A percentile compares a stretch with the other conserved stretches of the same genome.
These are phyloP conservation scores for Mylabris phalerata DNA, from an alignment of 1,140 invertebrate genomes.

Conservation along the genomic window DNA sequence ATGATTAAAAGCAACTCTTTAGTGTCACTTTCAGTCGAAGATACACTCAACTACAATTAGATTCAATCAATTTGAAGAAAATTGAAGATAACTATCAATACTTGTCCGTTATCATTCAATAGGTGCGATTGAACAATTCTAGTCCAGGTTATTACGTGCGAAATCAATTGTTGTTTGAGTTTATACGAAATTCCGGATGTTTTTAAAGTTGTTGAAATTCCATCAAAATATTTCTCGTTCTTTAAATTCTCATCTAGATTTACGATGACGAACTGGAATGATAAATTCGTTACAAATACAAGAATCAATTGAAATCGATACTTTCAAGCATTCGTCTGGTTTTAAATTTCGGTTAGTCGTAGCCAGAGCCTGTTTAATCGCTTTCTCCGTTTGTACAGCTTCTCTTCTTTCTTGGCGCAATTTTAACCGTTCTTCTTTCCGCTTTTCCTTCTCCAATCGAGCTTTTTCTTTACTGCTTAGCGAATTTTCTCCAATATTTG, in stretches of 20 bases:
- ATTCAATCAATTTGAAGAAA: too few species aligned
- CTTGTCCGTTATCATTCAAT: conserved; percentile 17
- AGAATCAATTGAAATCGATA: conserved; percentile 18
- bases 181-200: conserved; percentile 34
- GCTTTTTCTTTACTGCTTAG: too few species aligned
- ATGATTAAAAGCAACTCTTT: conserved; percentile 42
- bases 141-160: conserved; percentile 46
- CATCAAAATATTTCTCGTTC: conserved; percentile 30
- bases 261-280: conserved; percentile 45
- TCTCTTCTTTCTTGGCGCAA: conserved; percentile 31
- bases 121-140: conserved; percentile 35
- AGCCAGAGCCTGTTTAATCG: conserved; percentile 32
- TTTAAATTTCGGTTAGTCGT: conserved; percentile 41
- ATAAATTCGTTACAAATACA: conserved; percentile 23
- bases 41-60: conserved; percentile 23
- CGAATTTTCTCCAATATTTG: too few species aligned
- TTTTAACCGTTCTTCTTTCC: too few species aligned
- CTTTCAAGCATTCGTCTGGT: conserved; percentile 52
- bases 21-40: conserved; percentile 24
- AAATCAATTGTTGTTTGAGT: conserved; percentile 34
- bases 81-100: conserved; percentile 15
- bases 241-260: conserved; percentile 44
- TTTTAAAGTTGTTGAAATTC: conserved; percentile 33
- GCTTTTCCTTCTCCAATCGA: too few species aligned
- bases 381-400: conserved; percentile 37